Evolutionary conservation across 2,888 invertebrate species (phyloP), one percentile per base, ranked within the genome.

Genomic region (Leptopilina drosophilae): DNA sequence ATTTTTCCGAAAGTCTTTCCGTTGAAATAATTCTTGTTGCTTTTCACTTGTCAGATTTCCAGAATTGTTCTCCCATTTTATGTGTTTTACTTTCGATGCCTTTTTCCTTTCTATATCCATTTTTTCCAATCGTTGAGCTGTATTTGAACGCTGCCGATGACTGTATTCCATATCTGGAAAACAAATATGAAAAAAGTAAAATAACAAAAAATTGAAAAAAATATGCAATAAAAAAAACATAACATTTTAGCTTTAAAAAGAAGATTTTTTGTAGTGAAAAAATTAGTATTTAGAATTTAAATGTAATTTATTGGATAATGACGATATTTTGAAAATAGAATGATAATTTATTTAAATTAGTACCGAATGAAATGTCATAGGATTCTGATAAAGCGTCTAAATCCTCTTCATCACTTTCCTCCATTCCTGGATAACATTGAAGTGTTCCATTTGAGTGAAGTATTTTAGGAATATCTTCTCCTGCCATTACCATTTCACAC

Each of bases 401-500:
- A 88, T 97, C 96, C 85, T 96, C 96, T 84, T 96, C 95, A 84
- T 96, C 96, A 87, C 96, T 96, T 81, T 96, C 95, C 87, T 96
- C 96, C 88, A 95, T 93, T 64, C 95, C 96, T 40, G 96, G 96
- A 91, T 96, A 97, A 84, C 94, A 94, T 79, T 95, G 93, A 87
- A 95, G 94, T 82, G 92, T 92, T n/a, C 93, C 90, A 90, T 93
- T 93, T 78, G 93, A 91, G 81, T 93, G 92, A 78, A 94, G 91
- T 84, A 94, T 93, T 87, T 94, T 94, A 33, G 96, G 95, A 86
- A 96, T 93, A 92, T 96, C 95, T 90, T 98, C 97, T 78, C 96
- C 95, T 53, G 96, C 94, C 96, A 98, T 97, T 77, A 98, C 96
- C 88, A 96, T 94, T 92, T 98, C 98, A 92, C 98, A 98, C 94